Base-by-base conservation (phyloP, 2,888 invertebrate species). In the Balanococcus diminutus region DNA sequence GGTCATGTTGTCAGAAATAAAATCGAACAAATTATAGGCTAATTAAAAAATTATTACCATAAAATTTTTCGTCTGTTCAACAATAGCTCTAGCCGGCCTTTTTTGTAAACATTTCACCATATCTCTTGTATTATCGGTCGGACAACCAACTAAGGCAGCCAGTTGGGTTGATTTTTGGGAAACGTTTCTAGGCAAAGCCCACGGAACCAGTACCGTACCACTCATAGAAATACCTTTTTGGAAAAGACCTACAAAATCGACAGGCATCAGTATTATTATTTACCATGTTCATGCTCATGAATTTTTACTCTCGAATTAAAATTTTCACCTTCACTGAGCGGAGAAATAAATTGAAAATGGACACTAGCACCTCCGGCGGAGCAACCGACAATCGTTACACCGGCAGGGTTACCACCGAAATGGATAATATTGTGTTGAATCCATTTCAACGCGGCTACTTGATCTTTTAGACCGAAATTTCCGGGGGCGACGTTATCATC, bases 331-430 rank as follows among this genome's bases (percentile, higher is more conserved):
- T 90, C 91, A 16, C 93, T 93, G 88, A 92, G 88, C 0, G 93
- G 92, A 0, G 94, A 93, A 16, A 95, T 88, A 88, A 93, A 92
- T 87, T 95, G 95, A 87, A 94, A 92, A 89, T 95, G 94, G 0
- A 94, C 94, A 88, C 95, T 94, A 4, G 93, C 94, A 39, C 93
- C 95, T 0, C 95, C 95, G 0, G 95, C 94, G 3, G 95, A 95
- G 88, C 92, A 91, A 2, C 95, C 95, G 0, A 92, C 89, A 2
- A 95, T 89, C 0, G 94, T 93, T 39, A 95, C 91, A 86, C 93
- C 93, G 72, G 93, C 91, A 0, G 94, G 92, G 90, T 95, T 92
- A 0, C 95, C 95, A 1, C 94, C 94, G 88, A 95, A 95, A 89
- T 91, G 91, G 88, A 92, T 90, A 87, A 95, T 94, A 89, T 95